phyloP scores from a whole-genome alignment of 2,113 vertebrate genomes.

The Tyto alba region DNA sequence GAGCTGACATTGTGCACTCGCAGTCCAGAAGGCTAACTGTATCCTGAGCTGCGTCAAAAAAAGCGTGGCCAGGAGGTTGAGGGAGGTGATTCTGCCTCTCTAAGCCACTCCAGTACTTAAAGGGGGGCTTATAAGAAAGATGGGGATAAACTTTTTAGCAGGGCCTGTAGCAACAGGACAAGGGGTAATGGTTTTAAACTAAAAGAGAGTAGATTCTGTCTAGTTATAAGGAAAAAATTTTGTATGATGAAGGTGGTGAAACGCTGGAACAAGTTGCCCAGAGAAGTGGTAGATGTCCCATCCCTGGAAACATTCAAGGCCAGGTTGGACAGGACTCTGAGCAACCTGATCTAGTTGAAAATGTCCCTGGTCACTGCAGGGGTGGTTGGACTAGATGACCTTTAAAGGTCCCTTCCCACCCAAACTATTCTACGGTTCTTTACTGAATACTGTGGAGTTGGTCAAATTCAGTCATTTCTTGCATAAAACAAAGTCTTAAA shows the following conservation, averaged over 20 bases:
- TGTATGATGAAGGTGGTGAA: not conserved
- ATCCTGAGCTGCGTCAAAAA: not conserved
- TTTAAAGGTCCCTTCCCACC: not conserved
- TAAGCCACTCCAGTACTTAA: not conserved
- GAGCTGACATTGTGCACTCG: not conserved
- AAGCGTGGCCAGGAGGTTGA: not conserved
- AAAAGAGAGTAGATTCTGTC: not conserved
- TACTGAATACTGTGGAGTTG: not conserved
- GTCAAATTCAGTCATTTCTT: not conserved
- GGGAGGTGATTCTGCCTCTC: not conserved
- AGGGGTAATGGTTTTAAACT: not conserved
- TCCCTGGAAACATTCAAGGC: not conserved
- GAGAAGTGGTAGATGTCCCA: not conserved
- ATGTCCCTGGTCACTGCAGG: not conserved
- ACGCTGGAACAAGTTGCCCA: not conserved
- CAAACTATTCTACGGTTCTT: not conserved
- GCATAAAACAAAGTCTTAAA: not conserved
- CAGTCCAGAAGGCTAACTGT: not conserved
- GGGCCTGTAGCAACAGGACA: not conserved
- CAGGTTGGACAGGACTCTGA: not conserved
- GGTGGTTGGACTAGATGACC: not conserved
- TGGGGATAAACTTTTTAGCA: not conserved
- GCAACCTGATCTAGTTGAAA: not conserved
- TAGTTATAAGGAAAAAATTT: not conserved
- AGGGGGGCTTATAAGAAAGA: not conserved